Conservation (phyloP, 2,113 vertebrate genomes). For the Eulacestoma nigropectus region DNA sequence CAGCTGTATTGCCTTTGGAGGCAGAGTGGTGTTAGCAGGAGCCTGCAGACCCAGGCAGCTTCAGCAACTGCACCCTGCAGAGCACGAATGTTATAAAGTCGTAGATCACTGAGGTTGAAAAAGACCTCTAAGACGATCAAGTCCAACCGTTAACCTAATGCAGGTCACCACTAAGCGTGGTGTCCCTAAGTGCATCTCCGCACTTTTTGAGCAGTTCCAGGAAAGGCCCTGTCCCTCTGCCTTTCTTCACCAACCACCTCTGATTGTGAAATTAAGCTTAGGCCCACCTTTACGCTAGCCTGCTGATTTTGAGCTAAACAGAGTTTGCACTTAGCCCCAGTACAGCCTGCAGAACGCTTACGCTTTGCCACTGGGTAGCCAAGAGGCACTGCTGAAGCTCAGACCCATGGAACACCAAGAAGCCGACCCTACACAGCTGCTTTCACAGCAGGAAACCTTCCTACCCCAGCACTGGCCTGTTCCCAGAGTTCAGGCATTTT, state of each 20-base stretch:
- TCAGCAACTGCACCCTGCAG: neutral
- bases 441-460: neutral
- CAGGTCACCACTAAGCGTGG: neutral
- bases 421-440: neutral
- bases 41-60: neutral
- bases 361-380: neutral
- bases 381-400: neutral
- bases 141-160: neutral
- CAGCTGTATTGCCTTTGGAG: neutral
- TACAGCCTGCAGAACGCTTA: accelerated
- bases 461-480: neutral
- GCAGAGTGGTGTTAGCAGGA: neutral
- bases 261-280: neutral
- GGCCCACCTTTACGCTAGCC: neutral
- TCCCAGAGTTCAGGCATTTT: neutral
- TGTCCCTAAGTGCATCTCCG: neutral
- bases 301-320: neutral
- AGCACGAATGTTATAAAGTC: neutral
- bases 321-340: neutral
- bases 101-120: neutral
- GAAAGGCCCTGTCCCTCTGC: neutral
- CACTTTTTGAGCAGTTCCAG: neutral
- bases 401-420: neutral
- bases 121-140: neutral
- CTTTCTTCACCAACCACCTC: neutral